phyloP scores from a whole-genome alignment of 1,140 invertebrate genomes.

The Bombyx mandarina region DNA sequence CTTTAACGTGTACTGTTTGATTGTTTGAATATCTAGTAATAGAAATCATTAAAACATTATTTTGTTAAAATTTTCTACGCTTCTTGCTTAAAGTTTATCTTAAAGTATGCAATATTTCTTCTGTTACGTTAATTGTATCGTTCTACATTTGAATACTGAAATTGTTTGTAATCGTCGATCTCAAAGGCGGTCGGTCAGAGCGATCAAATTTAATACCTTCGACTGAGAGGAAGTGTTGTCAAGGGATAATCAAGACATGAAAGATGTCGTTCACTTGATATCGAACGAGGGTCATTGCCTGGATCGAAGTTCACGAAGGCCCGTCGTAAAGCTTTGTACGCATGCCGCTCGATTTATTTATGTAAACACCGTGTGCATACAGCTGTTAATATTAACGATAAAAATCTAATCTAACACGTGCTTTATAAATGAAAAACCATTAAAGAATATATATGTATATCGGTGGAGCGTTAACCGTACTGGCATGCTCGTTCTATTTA shows the following conservation, averaged over 20 bases:
- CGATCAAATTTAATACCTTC: no score
- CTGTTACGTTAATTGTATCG: no score
- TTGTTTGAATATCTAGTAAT: no score
- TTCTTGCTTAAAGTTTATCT: no score
- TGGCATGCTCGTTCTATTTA: not conserved
- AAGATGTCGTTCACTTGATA: slow-evolving; percentile 59
- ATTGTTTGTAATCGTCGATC: no score
- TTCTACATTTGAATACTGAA: no score
- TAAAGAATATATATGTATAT: not conserved
- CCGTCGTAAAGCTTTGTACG: slow-evolving; percentile 12
- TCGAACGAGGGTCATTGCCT: slow-evolving; percentile 46
- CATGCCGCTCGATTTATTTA: slow-evolving; percentile 8
- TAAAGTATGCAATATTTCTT: no score
- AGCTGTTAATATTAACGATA: slow-evolving; percentile 4
- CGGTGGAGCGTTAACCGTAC: not conserved
- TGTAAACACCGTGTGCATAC: slow-evolving; percentile 7
- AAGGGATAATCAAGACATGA: slow-evolving; percentile 58
- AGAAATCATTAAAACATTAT: no score
- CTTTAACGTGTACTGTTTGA: no score
- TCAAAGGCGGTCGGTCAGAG: no score
- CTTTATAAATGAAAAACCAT: not conserved
- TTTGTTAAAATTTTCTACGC: no score
- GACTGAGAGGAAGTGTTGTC: slow-evolving; percentile 51
- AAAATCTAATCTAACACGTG: not conserved
- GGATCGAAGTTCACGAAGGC: slow-evolving; percentile 29